Conservation (phyloP, 37 sponge, comb jelly and placozoan genomes). For the Cliona cf. orientalis region DNA sequence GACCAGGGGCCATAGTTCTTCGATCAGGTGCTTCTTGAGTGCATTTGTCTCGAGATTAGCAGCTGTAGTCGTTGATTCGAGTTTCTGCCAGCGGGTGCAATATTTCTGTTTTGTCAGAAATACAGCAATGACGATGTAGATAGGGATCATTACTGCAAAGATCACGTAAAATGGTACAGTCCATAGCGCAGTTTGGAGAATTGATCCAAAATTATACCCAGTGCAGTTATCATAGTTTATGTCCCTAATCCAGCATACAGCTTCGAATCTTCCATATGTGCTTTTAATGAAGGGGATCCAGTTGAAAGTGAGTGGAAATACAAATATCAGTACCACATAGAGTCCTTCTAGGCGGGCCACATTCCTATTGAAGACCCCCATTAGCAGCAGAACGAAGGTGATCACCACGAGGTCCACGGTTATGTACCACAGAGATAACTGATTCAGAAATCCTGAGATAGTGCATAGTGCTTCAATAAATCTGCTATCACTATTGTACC, state of each 20-base stretch:
- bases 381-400: constrained; percentile 23
- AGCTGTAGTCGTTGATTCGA: not conserved
- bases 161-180: constrained; percentile 53
- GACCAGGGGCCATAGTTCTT: constrained; percentile 43
- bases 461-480: not conserved
- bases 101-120: not conserved
- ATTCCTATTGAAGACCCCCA: constrained; percentile 7
- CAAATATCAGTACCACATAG: constrained; percentile 30
- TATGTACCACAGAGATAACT: not conserved
- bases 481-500: not conserved
- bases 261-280: constrained; percentile 65
- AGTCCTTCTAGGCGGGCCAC: constrained; percentile 4
- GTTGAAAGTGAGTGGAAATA: constrained; percentile 37
- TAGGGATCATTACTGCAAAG: constrained; percentile 6
- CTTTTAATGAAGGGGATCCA: constrained; percentile 65
- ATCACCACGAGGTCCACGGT: constrained; percentile 26
- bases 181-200: constrained; percentile 41
- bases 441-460: constrained; percentile 37
- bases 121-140: constrained; percentile 19
- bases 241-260: constrained; percentile 76
- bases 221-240: constrained; percentile 5
- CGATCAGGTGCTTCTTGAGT: constrained; percentile 2
- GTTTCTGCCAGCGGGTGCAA: too few species aligned
- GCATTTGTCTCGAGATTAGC: constrained; percentile 15
- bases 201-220: constrained; percentile 6